Conservation (phyloP, 1,140 invertebrate genomes). For the Orius laevigatus region DNA sequence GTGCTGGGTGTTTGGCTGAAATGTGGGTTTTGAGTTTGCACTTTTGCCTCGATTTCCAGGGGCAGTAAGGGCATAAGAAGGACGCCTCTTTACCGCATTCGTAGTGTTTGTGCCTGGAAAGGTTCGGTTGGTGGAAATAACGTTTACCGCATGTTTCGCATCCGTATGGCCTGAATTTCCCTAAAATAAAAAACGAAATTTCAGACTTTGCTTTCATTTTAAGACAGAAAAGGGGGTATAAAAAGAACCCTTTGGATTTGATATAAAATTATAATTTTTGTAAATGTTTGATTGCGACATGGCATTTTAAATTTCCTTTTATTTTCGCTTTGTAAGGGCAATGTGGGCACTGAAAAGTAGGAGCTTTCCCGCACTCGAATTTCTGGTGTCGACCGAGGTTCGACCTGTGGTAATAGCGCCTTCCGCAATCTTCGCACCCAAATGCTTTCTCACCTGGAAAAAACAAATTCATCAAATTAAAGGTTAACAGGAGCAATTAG, state of each 20-base stretch:
- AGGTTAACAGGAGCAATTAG: too few species aligned
- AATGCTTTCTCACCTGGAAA: background rate
- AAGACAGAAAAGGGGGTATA: too few species aligned
- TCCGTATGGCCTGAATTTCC: too few species aligned
- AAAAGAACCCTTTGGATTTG: too few species aligned
- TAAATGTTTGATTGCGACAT: conserved; percentile 21
- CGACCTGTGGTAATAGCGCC: conserved; percentile 25
- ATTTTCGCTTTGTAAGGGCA: conserved; percentile 33
- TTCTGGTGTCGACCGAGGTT: conserved; percentile 23
- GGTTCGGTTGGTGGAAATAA: background rate
- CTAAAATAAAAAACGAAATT: too few species aligned
- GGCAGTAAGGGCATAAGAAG: conserved; percentile 27
- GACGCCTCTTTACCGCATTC: conserved; percentile 33
- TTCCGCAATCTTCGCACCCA: conserved; percentile 18
- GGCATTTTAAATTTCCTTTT: conserved; percentile 29
- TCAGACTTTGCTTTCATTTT: too few species aligned
- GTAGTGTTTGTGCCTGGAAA: conserved; percentile 29
- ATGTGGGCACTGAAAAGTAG: conserved; percentile 35
- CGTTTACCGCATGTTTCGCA: too few species aligned
- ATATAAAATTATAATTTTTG: too few species aligned
- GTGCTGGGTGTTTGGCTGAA: too few species aligned
- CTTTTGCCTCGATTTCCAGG: too few species aligned
- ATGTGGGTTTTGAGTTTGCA: too few species aligned
- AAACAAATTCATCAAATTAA: too few species aligned
- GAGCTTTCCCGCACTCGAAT: conserved; percentile 38